Evolutionary conservation across 2,113 vertebrate genomes (phyloP).

Genomic region (Astur gentilis): DNA sequence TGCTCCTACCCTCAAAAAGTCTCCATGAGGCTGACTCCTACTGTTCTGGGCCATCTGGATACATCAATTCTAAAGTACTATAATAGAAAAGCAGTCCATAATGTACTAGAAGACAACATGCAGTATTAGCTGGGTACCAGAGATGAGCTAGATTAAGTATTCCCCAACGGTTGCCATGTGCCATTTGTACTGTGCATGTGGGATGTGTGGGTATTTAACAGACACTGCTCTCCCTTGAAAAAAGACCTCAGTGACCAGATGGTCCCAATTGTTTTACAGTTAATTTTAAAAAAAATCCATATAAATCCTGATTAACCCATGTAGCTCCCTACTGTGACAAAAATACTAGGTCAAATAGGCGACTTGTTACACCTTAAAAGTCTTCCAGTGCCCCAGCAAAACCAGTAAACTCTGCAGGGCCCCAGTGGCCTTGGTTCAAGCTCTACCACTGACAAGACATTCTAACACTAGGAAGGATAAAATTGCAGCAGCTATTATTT

Average conservation of each 20-base stretch:
- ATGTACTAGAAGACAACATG: background rate
- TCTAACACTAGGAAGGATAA: background rate
- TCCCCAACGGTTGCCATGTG: background rate
- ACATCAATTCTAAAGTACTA: background rate
- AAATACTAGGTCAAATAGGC: background rate
- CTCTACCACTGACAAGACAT: background rate
- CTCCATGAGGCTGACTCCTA: background rate
- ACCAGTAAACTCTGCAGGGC: background rate
- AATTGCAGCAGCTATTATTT: background rate
- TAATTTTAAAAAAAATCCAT: background rate
- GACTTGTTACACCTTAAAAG: background rate
- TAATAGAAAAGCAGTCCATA: background rate
- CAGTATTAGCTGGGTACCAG: background rate
- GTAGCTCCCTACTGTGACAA: background rate
- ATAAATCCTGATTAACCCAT: background rate
- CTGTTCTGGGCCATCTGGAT: constrained; percentile 50
- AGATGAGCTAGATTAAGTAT: background rate
- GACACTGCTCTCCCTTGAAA: background rate
- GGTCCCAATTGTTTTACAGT: background rate
- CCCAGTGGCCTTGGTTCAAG: background rate
- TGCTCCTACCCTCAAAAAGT: background rate
- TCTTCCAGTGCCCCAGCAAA: background rate
- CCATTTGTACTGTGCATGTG: background rate
- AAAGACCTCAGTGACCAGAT: background rate
- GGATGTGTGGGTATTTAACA: background rate